Evolutionary conservation across 2,797 vertebrate genomes (phyloP), one percentile per base, ranked within the genome.

Genomic region (Siniperca obscura): DNA sequence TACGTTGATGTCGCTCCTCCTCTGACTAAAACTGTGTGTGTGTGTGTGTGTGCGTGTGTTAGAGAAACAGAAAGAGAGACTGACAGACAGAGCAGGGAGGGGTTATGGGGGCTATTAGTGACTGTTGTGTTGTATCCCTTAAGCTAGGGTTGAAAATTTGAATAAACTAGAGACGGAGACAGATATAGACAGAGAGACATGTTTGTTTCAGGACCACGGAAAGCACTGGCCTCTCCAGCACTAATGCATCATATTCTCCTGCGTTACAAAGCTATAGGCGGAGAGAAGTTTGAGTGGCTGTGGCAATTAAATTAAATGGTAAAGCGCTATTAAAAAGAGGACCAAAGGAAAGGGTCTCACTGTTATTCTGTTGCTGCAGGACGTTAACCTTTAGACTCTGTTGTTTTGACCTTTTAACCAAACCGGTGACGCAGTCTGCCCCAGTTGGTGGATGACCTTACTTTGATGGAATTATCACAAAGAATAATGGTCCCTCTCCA

Each of bases 401-500:
- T 85, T 90, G 86, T 89, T 92, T 89, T 94, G 94, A 94, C 93
- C 93, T 95, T 95, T 94, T 82, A 90, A 88, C 89, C 89, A 88
- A 92, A 89, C 90, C 42, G 0, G 71, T 93, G 93, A 94, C 64
- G 88, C 84, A 81, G 88, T 69, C 73, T 88, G 87, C 71, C 85
- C 90, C 85, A 76, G 86, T 89, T 88, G 83, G 89, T 73, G 83
- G 81, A 84, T 94, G 93, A 94, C 93, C 94, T 95, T 94, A 91
- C 93, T 94, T 95, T 95, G 93, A 95, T 94, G 93, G 92, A 91
- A 91, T 92, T 91, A 92, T 83, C 70, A 87, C 84, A 86, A 76
- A 91, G 84, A 89, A 90, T 86, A 89, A 91, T 89, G 61, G 83
- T 59, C 40, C 16, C 11, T 79, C 55, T 70, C 53, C 48, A 68